Evolutionary conservation across 2,113 vertebrate species (phyloP).

Genomic region (Engraulis encrasicolus): DNA sequence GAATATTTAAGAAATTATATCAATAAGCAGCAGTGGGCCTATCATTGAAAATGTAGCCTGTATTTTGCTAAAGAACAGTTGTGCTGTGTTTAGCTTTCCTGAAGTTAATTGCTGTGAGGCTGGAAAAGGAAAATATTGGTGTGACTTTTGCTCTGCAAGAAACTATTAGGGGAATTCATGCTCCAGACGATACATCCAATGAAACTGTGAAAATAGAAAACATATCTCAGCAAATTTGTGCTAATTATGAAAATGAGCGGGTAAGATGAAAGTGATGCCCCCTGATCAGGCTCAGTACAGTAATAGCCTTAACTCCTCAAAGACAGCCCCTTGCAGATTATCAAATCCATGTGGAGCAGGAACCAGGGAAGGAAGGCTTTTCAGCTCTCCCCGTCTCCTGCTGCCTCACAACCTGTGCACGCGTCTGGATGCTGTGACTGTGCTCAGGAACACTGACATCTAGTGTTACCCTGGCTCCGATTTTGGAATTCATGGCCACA

Average conservation of each 20-base stretch:
- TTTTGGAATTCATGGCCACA: background rate
- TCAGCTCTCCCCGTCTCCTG: background rate
- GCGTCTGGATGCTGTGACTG: background rate
- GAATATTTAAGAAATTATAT: no score
- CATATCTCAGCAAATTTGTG: slow-evolving; percentile 59
- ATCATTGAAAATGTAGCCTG: background rate
- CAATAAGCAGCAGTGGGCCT: background rate
- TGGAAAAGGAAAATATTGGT: background rate
- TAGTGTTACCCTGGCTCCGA: slow-evolving; percentile 62
- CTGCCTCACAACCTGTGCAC: slow-evolving; percentile 2
- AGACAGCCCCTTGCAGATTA: slow-evolving; percentile 40
- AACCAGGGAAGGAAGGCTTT: slow-evolving; percentile 44
- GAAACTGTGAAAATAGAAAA: slow-evolving; percentile 47
- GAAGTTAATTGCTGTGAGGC: background rate
- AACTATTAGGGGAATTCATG: slow-evolving; percentile 33
- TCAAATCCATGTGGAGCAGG: slow-evolving; percentile 51
- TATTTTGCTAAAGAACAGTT: background rate
- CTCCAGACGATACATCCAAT: slow-evolving; percentile 41
- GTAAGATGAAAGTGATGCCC: slow-evolving; percentile 63
- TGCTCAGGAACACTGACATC: slow-evolving; percentile 70
- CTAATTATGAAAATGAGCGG: slow-evolving; percentile 47
- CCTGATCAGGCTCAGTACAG: slow-evolving; percentile 55
- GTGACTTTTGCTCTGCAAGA: slow-evolving; percentile 21
- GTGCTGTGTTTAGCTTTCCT: background rate
- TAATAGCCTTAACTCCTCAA: slow-evolving; percentile 39